These are phyloP conservation scores for Drosophila obscura DNA, from an alignment of 1,140 invertebrate species.

Conservation along the genomic window DNA sequence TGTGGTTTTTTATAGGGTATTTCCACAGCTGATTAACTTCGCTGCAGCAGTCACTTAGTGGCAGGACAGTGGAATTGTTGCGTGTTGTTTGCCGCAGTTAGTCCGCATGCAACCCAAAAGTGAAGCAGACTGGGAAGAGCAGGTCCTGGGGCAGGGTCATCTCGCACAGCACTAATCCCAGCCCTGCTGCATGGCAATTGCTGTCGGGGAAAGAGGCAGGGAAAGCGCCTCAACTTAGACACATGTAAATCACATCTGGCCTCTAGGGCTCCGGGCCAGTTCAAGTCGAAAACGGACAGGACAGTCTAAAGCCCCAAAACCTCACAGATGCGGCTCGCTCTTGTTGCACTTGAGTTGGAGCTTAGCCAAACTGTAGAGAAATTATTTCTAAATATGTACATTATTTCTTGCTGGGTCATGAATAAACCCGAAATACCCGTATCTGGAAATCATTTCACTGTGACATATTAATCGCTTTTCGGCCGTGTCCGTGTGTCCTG, in stretches of 20 bases:
- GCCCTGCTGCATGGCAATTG: constrained; percentile 21
- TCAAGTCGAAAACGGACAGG: neutral
- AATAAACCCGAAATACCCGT: constrained; percentile 12
- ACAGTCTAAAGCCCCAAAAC: constrained; percentile 21
- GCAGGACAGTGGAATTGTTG: constrained; percentile 21
- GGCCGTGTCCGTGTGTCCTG: too few species aligned
- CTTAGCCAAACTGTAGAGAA: constrained; percentile 24
- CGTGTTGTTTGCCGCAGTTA: constrained; percentile 43
- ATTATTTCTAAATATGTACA: constrained; percentile 11
- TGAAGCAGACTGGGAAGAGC: neutral
- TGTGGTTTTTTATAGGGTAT: constrained; percentile 20
- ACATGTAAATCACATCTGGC: constrained; percentile 67
- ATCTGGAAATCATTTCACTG: neutral
- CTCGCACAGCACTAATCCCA: constrained; percentile 28
- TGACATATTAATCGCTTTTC: too few species aligned
- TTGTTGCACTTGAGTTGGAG: constrained; percentile 28
- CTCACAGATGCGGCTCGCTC: constrained; percentile 23
- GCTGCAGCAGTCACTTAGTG: constrained; percentile 34
- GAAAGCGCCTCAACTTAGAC: constrained; percentile 29
- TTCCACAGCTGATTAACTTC: constrained; percentile 40
- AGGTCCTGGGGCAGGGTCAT: constrained; percentile 34
- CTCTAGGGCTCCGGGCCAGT: constrained; percentile 34
- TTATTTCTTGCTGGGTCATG: neutral
- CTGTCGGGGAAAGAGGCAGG: constrained; percentile 6
- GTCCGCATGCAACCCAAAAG: constrained; percentile 34